Percentiles rank a stretch among this genome's conserved stretches.
Evolutionary conservation across 2,797 vertebrate genomes (phyloP).

Genomic region (Coregonus ussuriensis): DNA sequence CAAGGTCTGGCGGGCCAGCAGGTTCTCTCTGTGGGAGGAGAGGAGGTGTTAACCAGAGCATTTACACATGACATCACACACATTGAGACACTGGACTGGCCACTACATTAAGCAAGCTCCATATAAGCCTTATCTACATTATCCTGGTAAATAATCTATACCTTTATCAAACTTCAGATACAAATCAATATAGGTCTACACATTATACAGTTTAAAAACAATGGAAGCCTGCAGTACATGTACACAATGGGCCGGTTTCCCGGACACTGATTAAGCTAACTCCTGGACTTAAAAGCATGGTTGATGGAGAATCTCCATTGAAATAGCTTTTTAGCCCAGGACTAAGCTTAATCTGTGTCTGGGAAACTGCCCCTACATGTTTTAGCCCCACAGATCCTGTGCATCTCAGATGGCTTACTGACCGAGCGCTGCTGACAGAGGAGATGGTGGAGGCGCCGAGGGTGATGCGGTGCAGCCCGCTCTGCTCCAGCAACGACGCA

Average conservation of each 20-base stretch:
- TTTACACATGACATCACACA: background rate
- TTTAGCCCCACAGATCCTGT: background rate
- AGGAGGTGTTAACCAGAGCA: constrained; percentile 23
- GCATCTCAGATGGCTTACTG: constrained; percentile 43
- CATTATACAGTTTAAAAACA: background rate
- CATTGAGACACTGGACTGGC: no score
- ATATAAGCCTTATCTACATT: no score
- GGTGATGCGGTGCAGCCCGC: constrained; percentile 95
- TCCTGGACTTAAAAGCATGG: background rate
- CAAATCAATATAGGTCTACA: background rate
- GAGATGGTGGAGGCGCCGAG: constrained; percentile 95
- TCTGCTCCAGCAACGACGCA: constrained; percentile 94
- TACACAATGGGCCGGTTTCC: background rate
- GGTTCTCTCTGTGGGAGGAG: constrained; percentile 83
- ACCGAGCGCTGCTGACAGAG: constrained; percentile 96
- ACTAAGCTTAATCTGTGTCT: background rate
- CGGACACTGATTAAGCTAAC: background rate
- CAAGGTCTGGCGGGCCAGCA: constrained; percentile 84
- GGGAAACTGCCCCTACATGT: no score
- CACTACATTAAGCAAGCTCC: no score
- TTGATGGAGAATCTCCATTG: background rate
- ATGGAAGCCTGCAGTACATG: background rate
- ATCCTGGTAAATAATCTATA: no score
- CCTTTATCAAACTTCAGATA: background rate
- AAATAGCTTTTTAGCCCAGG: background rate